Evolutionary conservation across 2,113 vertebrate genomes (phyloP), one percentile per base, ranked within the genome.

Genomic region (Anser cygnoides): DNA sequence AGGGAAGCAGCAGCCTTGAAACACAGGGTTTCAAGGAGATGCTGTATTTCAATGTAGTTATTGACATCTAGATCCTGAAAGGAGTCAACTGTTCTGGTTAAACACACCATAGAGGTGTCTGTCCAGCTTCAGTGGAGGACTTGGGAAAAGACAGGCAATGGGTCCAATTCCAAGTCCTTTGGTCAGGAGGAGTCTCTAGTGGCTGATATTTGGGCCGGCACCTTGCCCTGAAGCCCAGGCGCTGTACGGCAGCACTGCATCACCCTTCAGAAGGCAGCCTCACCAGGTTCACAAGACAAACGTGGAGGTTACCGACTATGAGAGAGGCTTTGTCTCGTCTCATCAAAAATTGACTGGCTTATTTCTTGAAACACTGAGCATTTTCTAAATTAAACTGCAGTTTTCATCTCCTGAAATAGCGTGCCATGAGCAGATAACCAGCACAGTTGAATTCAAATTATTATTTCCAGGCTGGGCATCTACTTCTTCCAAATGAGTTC

Each of bases 381-480:
- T 70, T 26, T 87, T 73, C 59, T 73, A 50, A 59, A 14, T 33
- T 44, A 71, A 8, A 13, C 29, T 71, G 61, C 50, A 58, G 35
- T n/a, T 46, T 86, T 91, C 49, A 68, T 83, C 67, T 92, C 94
- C 73, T 90, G 66, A 92, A 96, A 70, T 61, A 72, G 63, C 13
- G 13, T 82, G 82, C 26, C 46, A 63, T 19, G 17, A 87, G 31
- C 35, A 94, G 63, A 20, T 49, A 93, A 68, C 25, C 39, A 61
- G 33, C 19, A 46, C 4, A 80, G 63, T 76, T 72, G 72, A 89
- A 61, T 3, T 80, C 43, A 89, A 94, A 80, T 87, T 76, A 73
- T 39, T 96, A 57, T 84, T 92, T 89, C 79, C 55, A 86, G 28
- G 18, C 23, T 76, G 8, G 31, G 88, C 49, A 65, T 76, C 49